Percentiles rank a stretch among this genome's conserved stretches.
These are phyloP conservation scores for Agriopis marginaria DNA, from an alignment of 2,888 invertebrate species.

Conservation along the genomic window DNA sequence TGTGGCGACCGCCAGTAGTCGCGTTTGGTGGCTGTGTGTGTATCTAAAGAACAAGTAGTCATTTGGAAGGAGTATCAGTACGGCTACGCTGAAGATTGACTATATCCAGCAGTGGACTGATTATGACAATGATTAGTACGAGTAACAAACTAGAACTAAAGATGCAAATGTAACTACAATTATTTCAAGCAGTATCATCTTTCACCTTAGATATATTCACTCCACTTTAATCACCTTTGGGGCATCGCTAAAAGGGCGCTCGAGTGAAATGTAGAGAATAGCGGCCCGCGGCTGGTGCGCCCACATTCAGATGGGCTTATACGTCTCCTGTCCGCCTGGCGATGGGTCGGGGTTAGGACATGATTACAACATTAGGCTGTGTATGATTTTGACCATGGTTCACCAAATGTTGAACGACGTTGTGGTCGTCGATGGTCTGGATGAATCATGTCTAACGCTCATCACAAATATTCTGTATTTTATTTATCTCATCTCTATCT, in stretches of 20 bases:
- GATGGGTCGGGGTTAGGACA: slow-evolving; percentile 53
- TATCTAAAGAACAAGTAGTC: too few species aligned
- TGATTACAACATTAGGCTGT: neutral
- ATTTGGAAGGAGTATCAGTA: too few species aligned
- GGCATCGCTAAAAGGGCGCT: slow-evolving; percentile 49
- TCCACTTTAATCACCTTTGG: slow-evolving; percentile 51
- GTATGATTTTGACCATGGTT: too few species aligned
- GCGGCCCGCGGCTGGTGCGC: slow-evolving; percentile 66
- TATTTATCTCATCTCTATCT: too few species aligned
- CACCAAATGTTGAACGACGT: too few species aligned
- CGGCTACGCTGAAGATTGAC: too few species aligned
- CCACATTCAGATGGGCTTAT: slow-evolving; percentile 76
- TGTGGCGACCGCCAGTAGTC: too few species aligned
- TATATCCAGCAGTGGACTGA: too few species aligned
- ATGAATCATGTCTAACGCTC: too few species aligned
- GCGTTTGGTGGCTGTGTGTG: too few species aligned
- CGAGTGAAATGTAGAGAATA: slow-evolving; percentile 50
- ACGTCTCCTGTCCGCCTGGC: slow-evolving; percentile 71
- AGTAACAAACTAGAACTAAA: neutral
- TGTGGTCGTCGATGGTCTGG: too few species aligned
- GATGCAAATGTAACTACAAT: neutral
- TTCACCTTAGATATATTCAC: slow-evolving; percentile 21
- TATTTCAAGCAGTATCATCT: slow-evolving; percentile 8
- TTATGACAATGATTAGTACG: neutral
- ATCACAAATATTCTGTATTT: too few species aligned